These are phyloP conservation scores for Oithona nana DNA, from an alignment of 2,888 invertebrate genomes.

Conservation along the genomic window DNA sequence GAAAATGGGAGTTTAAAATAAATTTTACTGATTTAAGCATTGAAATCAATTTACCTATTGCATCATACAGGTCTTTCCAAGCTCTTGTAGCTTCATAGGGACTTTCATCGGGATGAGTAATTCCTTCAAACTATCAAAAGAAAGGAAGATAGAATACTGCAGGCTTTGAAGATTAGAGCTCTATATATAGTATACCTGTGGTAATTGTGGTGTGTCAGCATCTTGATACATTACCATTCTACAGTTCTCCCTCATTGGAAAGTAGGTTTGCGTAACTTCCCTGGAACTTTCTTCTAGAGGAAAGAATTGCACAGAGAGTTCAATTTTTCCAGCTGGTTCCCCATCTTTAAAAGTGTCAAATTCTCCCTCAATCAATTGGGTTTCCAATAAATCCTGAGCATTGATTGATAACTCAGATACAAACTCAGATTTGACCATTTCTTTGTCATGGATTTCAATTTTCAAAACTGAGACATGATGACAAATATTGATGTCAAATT, in stretches of 20 bases:
- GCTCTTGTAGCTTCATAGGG: slow-evolving; percentile 19
- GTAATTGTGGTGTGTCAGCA: slow-evolving; percentile 21
- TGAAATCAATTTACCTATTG: too few species aligned
- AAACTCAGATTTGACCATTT: slow-evolving; percentile 2
- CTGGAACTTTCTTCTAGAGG: slow-evolving; percentile 19
- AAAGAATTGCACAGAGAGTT: slow-evolving; percentile 19
- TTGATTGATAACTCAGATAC: background rate
- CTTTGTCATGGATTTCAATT: slow-evolving; percentile 7
- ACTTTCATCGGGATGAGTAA: slow-evolving; percentile 17
- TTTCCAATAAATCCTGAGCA: background rate
- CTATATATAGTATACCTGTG: slow-evolving; percentile 16
- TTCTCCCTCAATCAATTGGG: slow-evolving; percentile 1
- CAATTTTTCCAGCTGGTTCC: slow-evolving; percentile 18
- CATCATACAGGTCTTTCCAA: slow-evolving; percentile 20
- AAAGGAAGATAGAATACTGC: too few species aligned
- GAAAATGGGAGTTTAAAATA: too few species aligned
- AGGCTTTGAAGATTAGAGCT: too few species aligned
- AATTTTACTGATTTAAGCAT: too few species aligned
- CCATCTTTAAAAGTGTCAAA: slow-evolving; percentile 15
- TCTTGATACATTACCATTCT: slow-evolving; percentile 20
- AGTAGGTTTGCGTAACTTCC: slow-evolving; percentile 20
- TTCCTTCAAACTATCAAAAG: slow-evolving; percentile 18
- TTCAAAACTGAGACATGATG: slow-evolving; percentile 4
- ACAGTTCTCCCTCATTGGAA: slow-evolving; percentile 19
- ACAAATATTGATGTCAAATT: slow-evolving; percentile 19